phyloP scores from a whole-genome alignment of 2,113 vertebrate species.

The Riparia riparia region DNA sequence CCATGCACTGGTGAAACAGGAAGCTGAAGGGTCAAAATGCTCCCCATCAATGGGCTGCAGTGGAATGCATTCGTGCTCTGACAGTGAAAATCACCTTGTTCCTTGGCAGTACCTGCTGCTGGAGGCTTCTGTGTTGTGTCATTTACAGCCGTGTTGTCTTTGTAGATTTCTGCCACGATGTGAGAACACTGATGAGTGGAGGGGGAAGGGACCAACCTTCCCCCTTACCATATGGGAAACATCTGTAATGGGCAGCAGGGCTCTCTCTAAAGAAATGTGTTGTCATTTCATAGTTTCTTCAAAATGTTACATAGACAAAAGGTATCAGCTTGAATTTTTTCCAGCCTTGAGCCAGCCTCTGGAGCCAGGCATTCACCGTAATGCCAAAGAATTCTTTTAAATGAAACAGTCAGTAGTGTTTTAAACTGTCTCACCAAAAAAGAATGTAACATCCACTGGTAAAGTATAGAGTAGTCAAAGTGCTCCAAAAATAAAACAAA shows the following conservation, averaged over 20 bases:
- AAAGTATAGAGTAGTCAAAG: constrained; percentile 65
- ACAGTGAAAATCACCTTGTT: constrained; percentile 12
- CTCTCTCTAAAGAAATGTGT: constrained; percentile 19
- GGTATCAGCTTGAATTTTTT: constrained; percentile 59
- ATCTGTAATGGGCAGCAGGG: constrained; percentile 48
- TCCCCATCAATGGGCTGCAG: not conserved
- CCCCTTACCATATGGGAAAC: constrained; percentile 61
- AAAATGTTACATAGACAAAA: constrained; percentile 35
- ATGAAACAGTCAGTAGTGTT: constrained; percentile 34
- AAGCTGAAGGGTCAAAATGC: not conserved
- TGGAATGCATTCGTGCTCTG: not conserved
- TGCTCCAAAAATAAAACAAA: constrained; percentile 65
- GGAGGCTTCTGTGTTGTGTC: constrained; percentile 44
- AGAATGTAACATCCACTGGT: constrained; percentile 56
- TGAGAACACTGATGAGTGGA: constrained; percentile 62
- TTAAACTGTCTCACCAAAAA: constrained; percentile 60
- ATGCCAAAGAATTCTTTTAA: constrained; percentile 31
- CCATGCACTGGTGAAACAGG: not conserved
- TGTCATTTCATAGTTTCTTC: constrained; percentile 43
- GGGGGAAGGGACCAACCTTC: constrained; percentile 34
- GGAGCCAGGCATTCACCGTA: constrained; percentile 50
- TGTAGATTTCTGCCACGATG: constrained; percentile 39
- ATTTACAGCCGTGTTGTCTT: constrained; percentile 35
- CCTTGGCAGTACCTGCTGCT: not conserved
- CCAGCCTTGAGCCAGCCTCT: constrained; percentile 31